Conservation (phyloP, 35 echinoderm and acorn worm species). For the Apostichopus californicus region DNA sequence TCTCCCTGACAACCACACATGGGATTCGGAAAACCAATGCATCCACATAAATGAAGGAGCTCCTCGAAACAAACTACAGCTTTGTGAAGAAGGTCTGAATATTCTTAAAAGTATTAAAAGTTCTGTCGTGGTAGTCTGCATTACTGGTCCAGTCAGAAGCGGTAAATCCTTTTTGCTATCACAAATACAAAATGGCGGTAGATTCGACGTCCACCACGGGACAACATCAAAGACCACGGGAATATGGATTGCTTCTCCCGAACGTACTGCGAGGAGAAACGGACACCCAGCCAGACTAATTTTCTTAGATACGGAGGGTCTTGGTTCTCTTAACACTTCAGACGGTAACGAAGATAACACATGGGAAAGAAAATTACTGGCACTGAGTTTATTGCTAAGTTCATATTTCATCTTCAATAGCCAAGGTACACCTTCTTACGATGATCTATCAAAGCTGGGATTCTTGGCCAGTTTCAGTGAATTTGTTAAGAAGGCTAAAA, state of each 20-base stretch:
- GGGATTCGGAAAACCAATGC: neutral
- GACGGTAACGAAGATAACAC: neutral
- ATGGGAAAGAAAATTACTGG: constrained; percentile 35
- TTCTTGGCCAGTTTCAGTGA: neutral
- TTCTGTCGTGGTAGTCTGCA: constrained; percentile 25
- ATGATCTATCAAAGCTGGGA: neutral
- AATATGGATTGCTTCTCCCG: constrained; percentile 13
- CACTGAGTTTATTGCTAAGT: constrained; percentile 32
- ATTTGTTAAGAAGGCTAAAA: neutral
- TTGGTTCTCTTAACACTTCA: neutral
- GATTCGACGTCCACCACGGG: constrained; percentile 20
- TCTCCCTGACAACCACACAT: neutral
- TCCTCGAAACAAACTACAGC: neutral
- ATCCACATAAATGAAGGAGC: neutral
- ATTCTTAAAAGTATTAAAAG: constrained; percentile 4
- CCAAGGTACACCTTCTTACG: constrained; percentile 23
- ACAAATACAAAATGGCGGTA: constrained; percentile 33
- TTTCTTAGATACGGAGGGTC: constrained; percentile 30
- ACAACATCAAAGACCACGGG: constrained; percentile 5
- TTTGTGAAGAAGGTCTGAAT: constrained; percentile 33
- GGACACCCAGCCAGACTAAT: neutral
- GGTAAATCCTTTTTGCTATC: constrained; percentile 38
- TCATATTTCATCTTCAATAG: constrained; percentile 48
- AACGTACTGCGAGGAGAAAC: neutral
- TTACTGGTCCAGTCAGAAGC: constrained; percentile 36